Evolutionary conservation across 2,888 invertebrate genomes (phyloP), one percentile per base, ranked within the genome.

Genomic region (Polydrusus tereticollis): DNA sequence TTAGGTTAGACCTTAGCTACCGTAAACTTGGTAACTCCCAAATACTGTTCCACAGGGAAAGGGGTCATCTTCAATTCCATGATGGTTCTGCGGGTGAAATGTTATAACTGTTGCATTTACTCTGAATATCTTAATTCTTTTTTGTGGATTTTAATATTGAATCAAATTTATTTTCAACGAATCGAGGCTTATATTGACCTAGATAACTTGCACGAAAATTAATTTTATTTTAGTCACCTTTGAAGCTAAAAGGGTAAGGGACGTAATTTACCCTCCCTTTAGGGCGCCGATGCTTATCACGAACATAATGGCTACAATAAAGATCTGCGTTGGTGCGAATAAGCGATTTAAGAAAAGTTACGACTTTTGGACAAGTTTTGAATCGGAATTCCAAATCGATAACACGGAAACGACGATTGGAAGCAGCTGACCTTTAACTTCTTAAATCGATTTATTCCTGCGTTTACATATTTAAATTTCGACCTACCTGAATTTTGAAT

Each of bases 251-350:
- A 14, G 20, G 58, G 36, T 58, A 38, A 20, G 26, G 23, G 38
- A 38, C 23, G 23, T 23, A 16, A 16, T 21, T 20, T 38, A 2
- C 18, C 57, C 20, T 33, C 33, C 33, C 18, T 20, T 36, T 36
- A 23, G 21, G 50, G 38, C n/a, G 38, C n/a, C 16, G 58, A 58
- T 58, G 36, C 14, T 58, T 58, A 58, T 58, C 58, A 38, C 18
- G 38, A 58, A 58, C 21, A 38, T 58, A 58, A 58, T 58, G 57
- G 58, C 38, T 33, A n/a, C 58, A 38, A 58, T 58, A 58, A 58
- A 58, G 29, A 29, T 52, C 52, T 52, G 14, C 52, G 14, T 52
- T 52, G 52, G 26, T 52, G 16, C n/a, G 29, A 52, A 52, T 52
- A 52, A 52, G 16, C 36, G 5, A 58, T 58, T 58, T 38, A 23